Evolutionary conservation across 2,113 vertebrate species (phyloP), one percentile per base, ranked within the genome.

Genomic region (Callithrix jacchus): DNA sequence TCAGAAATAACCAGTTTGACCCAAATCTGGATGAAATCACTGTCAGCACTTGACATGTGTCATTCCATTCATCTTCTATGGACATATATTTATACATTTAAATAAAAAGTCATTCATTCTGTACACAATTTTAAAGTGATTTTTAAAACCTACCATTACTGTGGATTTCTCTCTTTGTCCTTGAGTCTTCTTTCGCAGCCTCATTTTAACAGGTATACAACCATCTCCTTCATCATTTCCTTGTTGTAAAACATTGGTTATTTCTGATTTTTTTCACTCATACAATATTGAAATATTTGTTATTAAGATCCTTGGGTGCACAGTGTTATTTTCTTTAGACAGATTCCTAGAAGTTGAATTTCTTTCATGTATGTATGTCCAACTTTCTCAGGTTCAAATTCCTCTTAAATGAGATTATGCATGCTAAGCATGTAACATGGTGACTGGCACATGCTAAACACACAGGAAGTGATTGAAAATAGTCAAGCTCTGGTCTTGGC

Each of bases 361-460:
- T 85, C 30, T 87, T n/a, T 40, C 35, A 76, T 30, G 40, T 17
- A 64, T 8, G 14, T 52, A 25, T 80, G 18, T n/a, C 1, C n/a
- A 70, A 8, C 61, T 47, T 23, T 73, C 66, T 58, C 3, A 20
- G 17, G 16, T 7, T 58, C 81, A 16, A 25, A 49, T 56, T 91
- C 82, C 25, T 79, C 40, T 91, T 85, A 61, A 79, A 58, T 79
- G 40, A 71, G 58, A 49, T 49, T 25, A 73, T 9, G 27, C 8
- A 58, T 0, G 4, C 1, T 37, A 81, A 58, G 25, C 5, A 32
- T 47, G 6, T 32, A 30, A 47, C 1, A 6, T 32, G 0, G 45
- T 37, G 1, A 13, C 35, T 66, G 30, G 40, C 18, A 58, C 10
- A 10, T 30, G 21, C 32, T 7, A 70, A 25, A 42, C 21, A 3